These are phyloP conservation scores for Drosophila lini DNA, from an alignment of 1,140 invertebrate species.

Conservation along the genomic window DNA sequence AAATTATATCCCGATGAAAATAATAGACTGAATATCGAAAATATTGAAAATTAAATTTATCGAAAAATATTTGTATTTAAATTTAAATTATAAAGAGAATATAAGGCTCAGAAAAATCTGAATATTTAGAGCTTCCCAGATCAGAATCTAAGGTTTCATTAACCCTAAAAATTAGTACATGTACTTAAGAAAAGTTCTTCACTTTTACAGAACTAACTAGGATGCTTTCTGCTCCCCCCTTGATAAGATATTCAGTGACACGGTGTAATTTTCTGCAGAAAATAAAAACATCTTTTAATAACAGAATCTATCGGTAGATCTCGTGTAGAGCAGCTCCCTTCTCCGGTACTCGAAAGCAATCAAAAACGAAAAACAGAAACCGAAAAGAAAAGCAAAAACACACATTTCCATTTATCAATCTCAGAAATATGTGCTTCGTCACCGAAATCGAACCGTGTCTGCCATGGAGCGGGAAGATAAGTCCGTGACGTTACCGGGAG, in stretches of 20 bases:
- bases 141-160: neutral
- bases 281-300: constrained; percentile 28
- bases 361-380: neutral
- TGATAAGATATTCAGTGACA: constrained; percentile 13
- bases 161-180: neutral
- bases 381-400: constrained; percentile 8
- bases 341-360: constrained; percentile 6
- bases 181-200: neutral
- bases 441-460: constrained; percentile 18
- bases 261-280: constrained; percentile 2
- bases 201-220: neutral
- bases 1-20: too few species aligned
- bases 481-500: constrained; percentile 12
- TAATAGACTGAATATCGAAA: neutral
- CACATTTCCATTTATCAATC: constrained; percentile 23
- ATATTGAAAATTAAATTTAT: neutral
- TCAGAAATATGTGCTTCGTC: constrained; percentile 15
- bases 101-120: neutral
- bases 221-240: neutral
- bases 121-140: neutral
- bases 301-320: constrained; percentile 10
- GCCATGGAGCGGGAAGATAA: constrained; percentile 12
- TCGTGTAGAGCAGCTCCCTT: neutral
- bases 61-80: too few species aligned
- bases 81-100: neutral